Evolutionary conservation across 2,797 vertebrate species (phyloP).

Genomic region (Premnoplex brunnescens): DNA sequence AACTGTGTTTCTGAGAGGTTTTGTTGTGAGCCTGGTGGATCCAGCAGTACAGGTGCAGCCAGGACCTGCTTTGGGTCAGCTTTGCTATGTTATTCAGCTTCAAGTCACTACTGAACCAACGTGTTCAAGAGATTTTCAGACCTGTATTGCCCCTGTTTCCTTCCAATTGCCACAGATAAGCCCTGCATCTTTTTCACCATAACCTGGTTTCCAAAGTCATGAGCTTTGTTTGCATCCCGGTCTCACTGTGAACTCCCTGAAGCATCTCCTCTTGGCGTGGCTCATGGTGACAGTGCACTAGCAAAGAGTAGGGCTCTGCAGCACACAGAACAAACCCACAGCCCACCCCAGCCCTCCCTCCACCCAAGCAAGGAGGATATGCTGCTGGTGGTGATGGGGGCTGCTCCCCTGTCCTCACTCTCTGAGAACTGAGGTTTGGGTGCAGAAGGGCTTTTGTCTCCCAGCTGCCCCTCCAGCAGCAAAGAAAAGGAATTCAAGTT

Average conservation of each 20-base stretch:
- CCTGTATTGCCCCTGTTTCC: neutral
- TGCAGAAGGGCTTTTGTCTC: neutral
- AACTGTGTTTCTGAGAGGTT: neutral
- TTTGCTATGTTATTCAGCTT: neutral
- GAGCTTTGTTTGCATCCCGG: no score
- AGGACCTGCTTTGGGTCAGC: neutral
- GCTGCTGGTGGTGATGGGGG: fast-evolving
- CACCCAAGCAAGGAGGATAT: neutral
- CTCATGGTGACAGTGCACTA: neutral
- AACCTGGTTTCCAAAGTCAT: neutral
- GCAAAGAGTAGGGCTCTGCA: neutral
- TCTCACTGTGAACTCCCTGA: neutral
- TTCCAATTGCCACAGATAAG: neutral
- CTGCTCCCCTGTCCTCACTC: fast-evolving
- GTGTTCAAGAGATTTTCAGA: neutral
- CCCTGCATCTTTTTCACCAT: neutral
- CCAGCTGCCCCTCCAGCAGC: neutral
- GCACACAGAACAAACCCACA: neutral
- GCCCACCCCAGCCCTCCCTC: neutral
- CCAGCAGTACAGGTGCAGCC: neutral
- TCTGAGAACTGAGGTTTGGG: neutral
- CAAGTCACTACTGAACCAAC: neutral
- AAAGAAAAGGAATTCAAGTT: neutral
- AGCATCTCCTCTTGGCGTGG: neutral
- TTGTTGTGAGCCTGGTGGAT: neutral